phyloP scores from a whole-genome alignment of 2,113 vertebrate species.

The Ardeotis arabs region DNA sequence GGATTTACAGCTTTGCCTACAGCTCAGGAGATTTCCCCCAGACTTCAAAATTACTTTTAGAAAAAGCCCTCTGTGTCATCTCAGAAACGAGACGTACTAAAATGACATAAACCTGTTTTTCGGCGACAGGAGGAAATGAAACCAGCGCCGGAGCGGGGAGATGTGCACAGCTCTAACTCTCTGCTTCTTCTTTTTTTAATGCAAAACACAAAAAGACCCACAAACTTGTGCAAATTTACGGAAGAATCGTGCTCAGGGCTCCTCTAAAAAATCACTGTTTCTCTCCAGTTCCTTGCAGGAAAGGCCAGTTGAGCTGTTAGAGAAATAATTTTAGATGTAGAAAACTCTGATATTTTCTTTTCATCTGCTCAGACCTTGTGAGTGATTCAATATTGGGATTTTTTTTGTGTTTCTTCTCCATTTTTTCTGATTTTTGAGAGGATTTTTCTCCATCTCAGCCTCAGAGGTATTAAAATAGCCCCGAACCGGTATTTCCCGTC shows the following conservation, averaged over 20 bases:
- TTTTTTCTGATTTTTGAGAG: background rate
- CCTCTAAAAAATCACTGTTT: background rate
- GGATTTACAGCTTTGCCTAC: background rate
- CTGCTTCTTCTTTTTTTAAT: background rate
- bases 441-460: background rate
- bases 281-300: background rate
- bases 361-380: background rate
- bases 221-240: background rate
- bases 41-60: background rate
- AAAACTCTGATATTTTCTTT: background rate
- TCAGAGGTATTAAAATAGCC: fast-evolving
- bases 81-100: background rate
- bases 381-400: fast-evolving
- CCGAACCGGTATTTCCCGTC: fast-evolving
- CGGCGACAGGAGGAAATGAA: background rate
- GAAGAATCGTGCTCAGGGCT: background rate
- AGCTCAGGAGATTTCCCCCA: background rate
- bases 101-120: background rate
- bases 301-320: background rate
- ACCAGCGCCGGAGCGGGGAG: background rate
- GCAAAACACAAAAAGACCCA: fast-evolving
- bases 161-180: background rate
- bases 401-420: background rate
- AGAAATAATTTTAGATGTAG: background rate
- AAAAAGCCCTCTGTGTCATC: background rate